Percentiles rank a stretch among this genome's conserved stretches.
Evolutionary conservation across 2,888 invertebrate genomes (phyloP).

Genomic region (Volucella inflata): DNA sequence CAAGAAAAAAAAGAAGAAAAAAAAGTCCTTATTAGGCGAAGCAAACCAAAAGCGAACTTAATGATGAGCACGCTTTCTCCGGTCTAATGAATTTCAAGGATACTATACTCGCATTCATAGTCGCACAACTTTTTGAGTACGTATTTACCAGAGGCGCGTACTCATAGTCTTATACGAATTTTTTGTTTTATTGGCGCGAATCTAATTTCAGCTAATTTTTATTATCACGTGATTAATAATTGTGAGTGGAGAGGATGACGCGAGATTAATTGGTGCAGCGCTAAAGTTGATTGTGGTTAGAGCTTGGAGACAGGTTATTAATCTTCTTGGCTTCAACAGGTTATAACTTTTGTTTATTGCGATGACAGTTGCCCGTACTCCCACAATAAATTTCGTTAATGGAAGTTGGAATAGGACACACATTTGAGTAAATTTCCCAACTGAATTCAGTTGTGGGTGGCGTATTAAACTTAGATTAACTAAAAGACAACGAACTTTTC

Average conservation of each 20-base stretch:
- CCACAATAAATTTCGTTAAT: too few relatives aligned
- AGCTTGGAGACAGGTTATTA: background rate
- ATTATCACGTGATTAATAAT: constrained; percentile 10
- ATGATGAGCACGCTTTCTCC: constrained; percentile 51
- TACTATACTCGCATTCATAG: constrained; percentile 1
- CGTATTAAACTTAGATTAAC: too few relatives aligned
- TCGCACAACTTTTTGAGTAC: constrained; percentile 29
- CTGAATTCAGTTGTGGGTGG: too few relatives aligned
- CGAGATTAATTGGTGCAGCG: too few relatives aligned
- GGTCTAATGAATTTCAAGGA: constrained; percentile 44
- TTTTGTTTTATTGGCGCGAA: constrained; percentile 20
- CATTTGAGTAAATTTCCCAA: too few relatives aligned
- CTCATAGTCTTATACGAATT: too few relatives aligned
- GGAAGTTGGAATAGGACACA: too few relatives aligned
- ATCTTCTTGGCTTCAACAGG: constrained; percentile 4
- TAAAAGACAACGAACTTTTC: too few relatives aligned
- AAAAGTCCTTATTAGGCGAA: constrained; percentile 4
- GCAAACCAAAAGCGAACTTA: constrained; percentile 26
- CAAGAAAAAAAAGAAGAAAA: background rate
- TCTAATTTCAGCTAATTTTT: constrained; percentile 22
- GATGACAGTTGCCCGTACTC: too few relatives aligned
- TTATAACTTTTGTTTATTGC: constrained; percentile 10
- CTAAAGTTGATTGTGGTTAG: too few relatives aligned
- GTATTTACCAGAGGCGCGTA: too few relatives aligned
- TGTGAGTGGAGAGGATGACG: background rate